Conservation (phyloP, 1,140 invertebrate species). For the Achatina immaculata region DNA sequence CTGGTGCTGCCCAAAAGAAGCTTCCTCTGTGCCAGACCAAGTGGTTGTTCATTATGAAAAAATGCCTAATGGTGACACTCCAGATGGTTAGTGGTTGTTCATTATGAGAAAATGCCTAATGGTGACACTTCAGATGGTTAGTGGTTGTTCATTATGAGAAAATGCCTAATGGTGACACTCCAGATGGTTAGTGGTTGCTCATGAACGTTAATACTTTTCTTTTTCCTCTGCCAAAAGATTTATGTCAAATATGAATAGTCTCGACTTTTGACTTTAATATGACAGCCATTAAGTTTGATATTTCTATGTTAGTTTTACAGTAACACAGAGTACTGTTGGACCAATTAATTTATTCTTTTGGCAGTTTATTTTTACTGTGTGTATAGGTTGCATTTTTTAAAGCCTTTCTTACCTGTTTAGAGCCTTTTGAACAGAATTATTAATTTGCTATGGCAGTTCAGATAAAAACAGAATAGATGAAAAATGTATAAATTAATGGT, state of each 20-base stretch:
- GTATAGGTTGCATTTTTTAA: too few species aligned
- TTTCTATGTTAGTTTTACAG: too few species aligned
- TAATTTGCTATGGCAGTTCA: too few species aligned
- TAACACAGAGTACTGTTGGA: too few species aligned
- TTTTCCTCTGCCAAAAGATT: not conserved
- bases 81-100: constrained; percentile 28
- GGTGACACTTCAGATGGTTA: not conserved
- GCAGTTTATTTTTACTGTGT: too few species aligned
- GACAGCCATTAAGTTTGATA: too few species aligned
- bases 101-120: not conserved
- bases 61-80: constrained; percentile 44
- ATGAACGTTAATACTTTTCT: not conserved
- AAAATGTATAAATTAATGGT: too few species aligned
- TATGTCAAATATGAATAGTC: not conserved
- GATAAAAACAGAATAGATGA: too few species aligned
- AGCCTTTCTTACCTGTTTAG: too few species aligned
- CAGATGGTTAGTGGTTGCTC: not conserved
- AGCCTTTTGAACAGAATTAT: too few species aligned
- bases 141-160: not conserved
- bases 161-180: not conserved
- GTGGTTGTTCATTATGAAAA: constrained; percentile 56
- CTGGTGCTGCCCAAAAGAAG: constrained; percentile 37
- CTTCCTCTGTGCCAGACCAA: constrained; percentile 35
- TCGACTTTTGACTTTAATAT: too few species aligned
- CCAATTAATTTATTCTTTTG: too few species aligned